These are phyloP conservation scores for Rissa tridactyla DNA, from an alignment of 2,113 vertebrate genomes.

Conservation along the genomic window DNA sequence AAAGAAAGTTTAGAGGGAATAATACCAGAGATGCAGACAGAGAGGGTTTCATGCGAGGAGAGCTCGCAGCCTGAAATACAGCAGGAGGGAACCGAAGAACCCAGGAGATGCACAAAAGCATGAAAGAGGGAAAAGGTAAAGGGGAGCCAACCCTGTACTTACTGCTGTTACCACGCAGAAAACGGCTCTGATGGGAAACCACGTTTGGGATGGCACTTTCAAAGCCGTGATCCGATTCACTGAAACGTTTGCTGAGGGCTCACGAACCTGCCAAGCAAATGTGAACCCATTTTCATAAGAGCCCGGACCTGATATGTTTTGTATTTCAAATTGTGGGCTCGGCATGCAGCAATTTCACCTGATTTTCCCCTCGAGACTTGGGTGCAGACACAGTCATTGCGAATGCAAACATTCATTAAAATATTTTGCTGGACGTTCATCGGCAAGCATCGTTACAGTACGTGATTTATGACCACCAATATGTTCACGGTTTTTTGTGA, in stretches of 20 bases:
- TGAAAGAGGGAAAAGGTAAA: not conserved
- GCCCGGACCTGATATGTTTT: not conserved
- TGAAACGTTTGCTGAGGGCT: not conserved
- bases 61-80: not conserved
- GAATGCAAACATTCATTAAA: not conserved
- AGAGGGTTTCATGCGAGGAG: not conserved
- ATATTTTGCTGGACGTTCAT: not conserved
- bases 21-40: slow-evolving; percentile 23
- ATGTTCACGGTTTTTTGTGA: not conserved
- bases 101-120: not conserved
- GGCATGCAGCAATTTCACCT: not conserved
- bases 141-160: not conserved
- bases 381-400: not conserved
- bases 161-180: not conserved
- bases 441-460: not conserved
- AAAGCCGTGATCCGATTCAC: not conserved
- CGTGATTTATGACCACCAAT: not conserved
- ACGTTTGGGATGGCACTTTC: not conserved
- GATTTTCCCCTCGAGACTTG: not conserved
- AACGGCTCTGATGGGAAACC: not conserved
- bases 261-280: not conserved
- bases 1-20: slow-evolving; percentile 74
- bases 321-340: not conserved
- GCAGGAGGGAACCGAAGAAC: not conserved
- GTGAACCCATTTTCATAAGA: not conserved